These are phyloP conservation scores for Notarius quadriscutis DNA, from an alignment of 2,113 vertebrate genomes.

Conservation along the genomic window DNA sequence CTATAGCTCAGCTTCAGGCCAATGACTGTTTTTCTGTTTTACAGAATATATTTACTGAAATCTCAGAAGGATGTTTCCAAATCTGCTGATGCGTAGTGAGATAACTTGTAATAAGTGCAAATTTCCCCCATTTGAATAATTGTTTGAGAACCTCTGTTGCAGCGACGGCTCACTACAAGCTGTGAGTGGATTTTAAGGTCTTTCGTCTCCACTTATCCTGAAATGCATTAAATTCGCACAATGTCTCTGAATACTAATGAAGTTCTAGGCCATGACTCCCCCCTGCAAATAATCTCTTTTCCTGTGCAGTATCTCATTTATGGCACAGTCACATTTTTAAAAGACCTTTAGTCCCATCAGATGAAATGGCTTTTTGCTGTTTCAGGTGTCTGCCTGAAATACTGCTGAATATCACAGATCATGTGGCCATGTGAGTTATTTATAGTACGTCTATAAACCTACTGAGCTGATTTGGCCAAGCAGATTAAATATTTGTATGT, in stretches of 20 bases:
- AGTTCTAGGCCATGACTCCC: not conserved
- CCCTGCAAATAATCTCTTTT: conserved; percentile 32
- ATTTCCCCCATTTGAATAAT: conserved; percentile 71
- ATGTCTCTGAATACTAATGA: conserved; percentile 57
- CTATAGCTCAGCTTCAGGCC: conserved; percentile 13
- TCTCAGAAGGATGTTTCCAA: conserved; percentile 65
- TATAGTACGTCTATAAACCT: not conserved
- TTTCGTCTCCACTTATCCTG: conserved; percentile 58
- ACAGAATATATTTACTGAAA: conserved; percentile 9
- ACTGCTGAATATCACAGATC: not conserved
- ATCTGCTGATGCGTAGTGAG: conserved; percentile 62
- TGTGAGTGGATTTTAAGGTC: conserved; percentile 59
- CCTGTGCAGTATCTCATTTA: not conserved
- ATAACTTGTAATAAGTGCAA: conserved; percentile 71
- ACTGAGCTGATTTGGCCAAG: not conserved
- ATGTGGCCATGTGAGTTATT: not conserved
- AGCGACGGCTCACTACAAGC: conserved; percentile 57
- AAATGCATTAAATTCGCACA: conserved; percentile 52
- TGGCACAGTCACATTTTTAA: not conserved
- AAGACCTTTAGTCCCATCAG: not conserved
- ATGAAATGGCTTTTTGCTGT: conserved; percentile 10
- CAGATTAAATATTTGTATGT: conserved; percentile 22
- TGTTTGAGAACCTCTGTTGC: conserved; percentile 60
- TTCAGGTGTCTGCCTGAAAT: conserved; percentile 19
- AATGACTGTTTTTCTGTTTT: conserved; percentile 23